A percentile compares a stretch with the other conserved stretches of the same genome.
These are phyloP conservation scores for Protodeltote pygarga DNA, from an alignment of 2,888 invertebrate species.

Conservation along the genomic window DNA sequence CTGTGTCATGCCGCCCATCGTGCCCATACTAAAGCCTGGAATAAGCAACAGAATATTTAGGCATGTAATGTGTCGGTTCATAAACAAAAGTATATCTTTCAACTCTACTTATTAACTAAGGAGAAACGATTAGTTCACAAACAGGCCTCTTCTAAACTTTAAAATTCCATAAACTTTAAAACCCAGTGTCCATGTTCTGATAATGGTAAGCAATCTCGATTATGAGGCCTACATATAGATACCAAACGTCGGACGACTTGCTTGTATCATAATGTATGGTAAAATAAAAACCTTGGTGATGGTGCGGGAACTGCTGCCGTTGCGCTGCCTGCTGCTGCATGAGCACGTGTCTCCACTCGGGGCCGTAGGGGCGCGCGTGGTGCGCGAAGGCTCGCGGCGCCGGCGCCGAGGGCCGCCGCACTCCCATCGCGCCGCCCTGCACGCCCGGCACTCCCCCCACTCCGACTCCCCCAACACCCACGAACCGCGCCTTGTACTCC, in stretches of 20 bases:
- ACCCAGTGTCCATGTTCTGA: too few species aligned
- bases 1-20: conserved; percentile 73
- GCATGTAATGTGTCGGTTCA: not conserved
- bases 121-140: too few species aligned
- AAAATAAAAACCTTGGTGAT: conserved; percentile 74
- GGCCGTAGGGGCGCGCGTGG: conserved; percentile 78
- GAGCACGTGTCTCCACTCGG: conserved; percentile 84
- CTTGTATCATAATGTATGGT: too few species aligned
- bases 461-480: conserved; percentile 55
- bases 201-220: too few species aligned
- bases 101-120: too few species aligned
- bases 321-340: conserved; percentile 87
- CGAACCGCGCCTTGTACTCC: conserved; percentile 92
- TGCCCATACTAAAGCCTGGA: conserved; percentile 71
- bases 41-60: not conserved
- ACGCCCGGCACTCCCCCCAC: conserved; percentile 40
- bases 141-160: too few species aligned
- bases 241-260: too few species aligned
- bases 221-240: too few species aligned
- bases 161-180: too few species aligned
- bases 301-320: conserved; percentile 79
- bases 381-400: conserved; percentile 66
- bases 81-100: too few species aligned
- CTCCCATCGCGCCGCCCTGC: conserved; percentile 57
- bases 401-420: conserved; percentile 61